Percentiles rank a stretch among this genome's conserved stretches.
These are phyloP conservation scores for Rhyacophila brunnea DNA, from an alignment of 1,140 invertebrate genomes.

Conservation along the genomic window DNA sequence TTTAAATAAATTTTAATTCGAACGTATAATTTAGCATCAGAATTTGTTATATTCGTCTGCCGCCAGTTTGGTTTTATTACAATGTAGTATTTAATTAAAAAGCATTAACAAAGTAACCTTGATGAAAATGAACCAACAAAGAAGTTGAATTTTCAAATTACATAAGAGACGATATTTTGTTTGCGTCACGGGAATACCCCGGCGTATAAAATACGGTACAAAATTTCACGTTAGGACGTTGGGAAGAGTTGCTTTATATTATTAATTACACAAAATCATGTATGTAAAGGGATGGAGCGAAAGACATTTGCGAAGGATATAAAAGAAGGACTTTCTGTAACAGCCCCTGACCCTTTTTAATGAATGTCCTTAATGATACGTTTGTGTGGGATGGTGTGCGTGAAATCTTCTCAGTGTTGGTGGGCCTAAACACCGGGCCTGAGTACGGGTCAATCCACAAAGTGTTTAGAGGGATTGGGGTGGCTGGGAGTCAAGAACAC, in stretches of 20 bases:
- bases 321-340: constrained; percentile 36
- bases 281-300: constrained; percentile 26
- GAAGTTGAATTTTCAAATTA: too few relatives aligned
- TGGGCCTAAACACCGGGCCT: constrained; percentile 24
- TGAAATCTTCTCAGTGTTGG: not conserved
- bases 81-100: too few relatives aligned
- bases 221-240: too few relatives aligned
- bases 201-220: too few relatives aligned
- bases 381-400: constrained; percentile 9
- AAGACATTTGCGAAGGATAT: constrained; percentile 38
- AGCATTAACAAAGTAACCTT: too few relatives aligned
- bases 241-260: constrained; percentile 32
- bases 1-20: too few relatives aligned
- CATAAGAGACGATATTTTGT: too few relatives aligned
- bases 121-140: too few relatives aligned
- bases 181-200: too few relatives aligned
- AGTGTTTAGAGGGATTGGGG: constrained; percentile 24
- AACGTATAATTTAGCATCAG: too few relatives aligned
- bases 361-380: constrained; percentile 37
- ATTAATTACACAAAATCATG: constrained; percentile 36
- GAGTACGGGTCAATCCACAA: constrained; percentile 30
- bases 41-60: too few relatives aligned
- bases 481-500: not conserved
- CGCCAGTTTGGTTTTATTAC: too few relatives aligned
- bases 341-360: constrained; percentile 37